Evolutionary conservation across 2,113 vertebrate genomes (phyloP).

Genomic region (Alligator mississippiensis): DNA sequence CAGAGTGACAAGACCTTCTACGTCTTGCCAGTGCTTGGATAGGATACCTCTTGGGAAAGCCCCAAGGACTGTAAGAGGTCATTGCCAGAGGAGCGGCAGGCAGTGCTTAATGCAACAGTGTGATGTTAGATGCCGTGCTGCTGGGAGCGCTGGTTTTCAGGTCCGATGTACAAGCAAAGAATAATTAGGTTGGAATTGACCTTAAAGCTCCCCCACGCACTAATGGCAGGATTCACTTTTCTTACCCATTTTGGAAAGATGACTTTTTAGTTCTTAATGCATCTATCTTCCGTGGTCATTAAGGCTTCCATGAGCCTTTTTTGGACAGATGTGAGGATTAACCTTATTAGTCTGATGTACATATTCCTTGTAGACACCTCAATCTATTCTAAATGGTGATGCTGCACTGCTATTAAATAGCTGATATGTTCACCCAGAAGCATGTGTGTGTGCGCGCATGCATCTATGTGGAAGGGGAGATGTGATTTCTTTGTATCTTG

Average conservation of each 20-base stretch:
- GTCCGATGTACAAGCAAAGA: neutral
- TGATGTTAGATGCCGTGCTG: neutral
- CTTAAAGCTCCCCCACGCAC: too few species aligned
- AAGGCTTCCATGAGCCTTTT: neutral
- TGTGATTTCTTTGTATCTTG: neutral
- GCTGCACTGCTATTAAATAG: neutral
- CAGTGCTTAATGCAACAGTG: neutral
- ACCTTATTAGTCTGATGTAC: neutral
- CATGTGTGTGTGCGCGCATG: neutral
- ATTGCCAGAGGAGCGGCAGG: neutral
- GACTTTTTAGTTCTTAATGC: too few species aligned
- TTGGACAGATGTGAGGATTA: constrained; percentile 3
- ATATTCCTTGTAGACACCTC: neutral
- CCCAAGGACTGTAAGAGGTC: neutral
- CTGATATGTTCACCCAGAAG: constrained; percentile 12
- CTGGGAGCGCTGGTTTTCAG: neutral
- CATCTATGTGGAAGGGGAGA: neutral
- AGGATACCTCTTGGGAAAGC: neutral
- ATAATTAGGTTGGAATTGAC: too few species aligned
- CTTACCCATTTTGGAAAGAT: too few species aligned
- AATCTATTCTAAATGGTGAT: neutral
- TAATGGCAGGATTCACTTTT: too few species aligned
- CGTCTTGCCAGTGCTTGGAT: neutral
- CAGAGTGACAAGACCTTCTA: neutral
- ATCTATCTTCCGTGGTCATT: neutral